Evolutionary conservation across 2,113 vertebrate species (phyloP), one percentile per base, ranked within the genome.

Genomic region (Amazona guildingii): DNA sequence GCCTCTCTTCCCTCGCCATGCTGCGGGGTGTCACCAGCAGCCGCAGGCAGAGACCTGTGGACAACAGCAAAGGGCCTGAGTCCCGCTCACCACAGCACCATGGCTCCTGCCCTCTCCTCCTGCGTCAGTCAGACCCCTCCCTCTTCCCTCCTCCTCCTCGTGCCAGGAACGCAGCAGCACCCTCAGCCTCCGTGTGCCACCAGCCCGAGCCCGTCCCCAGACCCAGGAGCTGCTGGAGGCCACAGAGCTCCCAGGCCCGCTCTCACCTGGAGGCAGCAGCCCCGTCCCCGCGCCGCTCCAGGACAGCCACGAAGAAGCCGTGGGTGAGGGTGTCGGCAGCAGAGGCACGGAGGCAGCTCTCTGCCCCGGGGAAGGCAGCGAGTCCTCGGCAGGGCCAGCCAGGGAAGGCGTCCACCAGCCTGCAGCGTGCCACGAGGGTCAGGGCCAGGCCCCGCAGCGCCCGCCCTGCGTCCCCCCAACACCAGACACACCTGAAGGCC

Each of bases 251-350:
- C 39, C 41, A 19, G 5, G 3, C 20, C 25, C 68, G 17, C 33
- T 31, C 84, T 83, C 72, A 78, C 54, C 93, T 59, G 55, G 31
- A 83, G 51, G 10, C 43, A 57, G 43, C 8, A 44, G 69, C 59
- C n/a, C 9, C 25, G n/a, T 75, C 81, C 23, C 19, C 5, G 0
- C 11, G 1, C 6, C 98, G 97, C 94, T 99, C 98, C 93, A 99
- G 96, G 69, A 99, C 92, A 3, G 99, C 99, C 51, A 99, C 96
- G 0, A 99, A 99, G 97, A 99, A 99, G 49, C 99, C 99, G 0
- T 99, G 98, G 2, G 99, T 99, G 79, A 98, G 98, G 0, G 99
- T 99, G 63, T 97, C 98, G 3, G 95, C 46, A 0, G 97, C 97
- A 44, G 98, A 98, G n/a, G 99, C 99, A 0, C 99, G 98, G 70